Conservation (phyloP, 2,888 invertebrate genomes). For the Lobophora halterata region DNA sequence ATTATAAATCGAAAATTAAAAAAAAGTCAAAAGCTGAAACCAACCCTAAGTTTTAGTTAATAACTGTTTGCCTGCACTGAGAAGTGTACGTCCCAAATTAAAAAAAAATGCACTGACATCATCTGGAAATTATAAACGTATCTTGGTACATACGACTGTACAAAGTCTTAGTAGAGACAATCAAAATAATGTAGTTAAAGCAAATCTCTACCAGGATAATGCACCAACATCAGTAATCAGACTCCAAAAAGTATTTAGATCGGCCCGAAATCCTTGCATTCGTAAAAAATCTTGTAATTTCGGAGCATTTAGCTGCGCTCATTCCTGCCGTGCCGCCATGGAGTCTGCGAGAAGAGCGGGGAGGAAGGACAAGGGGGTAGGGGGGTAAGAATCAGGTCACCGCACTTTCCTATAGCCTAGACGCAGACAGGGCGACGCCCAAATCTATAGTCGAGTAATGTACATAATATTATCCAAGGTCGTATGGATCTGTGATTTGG, state of each 20-base stretch:
- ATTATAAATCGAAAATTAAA: no score
- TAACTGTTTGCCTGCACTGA: no score
- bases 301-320: conserved; percentile 22
- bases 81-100: no score
- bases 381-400: conserved; percentile 47
- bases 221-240: no score
- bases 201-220: no score
- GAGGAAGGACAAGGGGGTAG: conserved; percentile 16
- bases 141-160: no score
- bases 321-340: conserved; percentile 49
- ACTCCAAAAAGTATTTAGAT: conserved; percentile 2
- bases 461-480: conserved; percentile 27
- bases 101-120: no score
- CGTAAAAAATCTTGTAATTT: conserved; percentile 35
- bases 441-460: conserved; percentile 35
- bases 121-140: no score
- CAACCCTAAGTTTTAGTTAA: no score
- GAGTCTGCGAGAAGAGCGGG: conserved; percentile 43
- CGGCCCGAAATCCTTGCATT: conserved; percentile 8
- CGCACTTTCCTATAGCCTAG: conserved; percentile 51
- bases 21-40: no score
- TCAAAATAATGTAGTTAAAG: no score
- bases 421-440: conserved; percentile 50
- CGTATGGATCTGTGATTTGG: conserved; percentile 10
- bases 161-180: no score